These are phyloP conservation scores for Coregonus sp. DNA, from an alignment of 2,797 vertebrate species.

Conservation along the genomic window DNA sequence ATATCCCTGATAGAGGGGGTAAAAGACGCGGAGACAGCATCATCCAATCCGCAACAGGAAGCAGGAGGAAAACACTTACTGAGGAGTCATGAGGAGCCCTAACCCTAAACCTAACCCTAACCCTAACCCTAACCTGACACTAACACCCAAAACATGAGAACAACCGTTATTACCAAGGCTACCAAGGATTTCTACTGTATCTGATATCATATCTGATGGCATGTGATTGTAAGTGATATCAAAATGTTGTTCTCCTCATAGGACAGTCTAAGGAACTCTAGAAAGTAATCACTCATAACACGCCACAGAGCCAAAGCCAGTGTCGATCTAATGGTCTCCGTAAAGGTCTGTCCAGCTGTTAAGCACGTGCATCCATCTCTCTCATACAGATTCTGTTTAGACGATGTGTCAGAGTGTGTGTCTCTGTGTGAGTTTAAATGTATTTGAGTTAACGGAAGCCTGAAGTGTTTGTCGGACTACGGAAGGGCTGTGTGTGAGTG, in stretches of 20 bases:
- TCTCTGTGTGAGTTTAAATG: neutral
- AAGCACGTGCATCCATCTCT: conserved; percentile 41
- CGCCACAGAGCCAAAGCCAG: conserved; percentile 22
- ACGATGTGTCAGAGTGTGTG: conserved; percentile 34
- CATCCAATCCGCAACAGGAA: conserved; percentile 71
- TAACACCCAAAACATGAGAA: neutral
- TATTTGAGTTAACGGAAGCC: neutral
- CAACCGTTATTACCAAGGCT: neutral
- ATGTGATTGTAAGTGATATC: conserved; percentile 3
- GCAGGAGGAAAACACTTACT: conserved; percentile 55
- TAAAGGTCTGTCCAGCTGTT: conserved; percentile 35
- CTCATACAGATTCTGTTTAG: conserved; percentile 41
- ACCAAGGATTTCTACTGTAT: neutral
- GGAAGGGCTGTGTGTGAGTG: too few species aligned
- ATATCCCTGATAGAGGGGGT: conserved; percentile 58
- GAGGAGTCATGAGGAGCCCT: conserved; percentile 40
- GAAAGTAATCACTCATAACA: conserved; percentile 13
- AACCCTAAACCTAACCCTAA: conserved; percentile 8
- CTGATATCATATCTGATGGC: neutral
- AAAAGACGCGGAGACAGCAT: conserved; percentile 45
- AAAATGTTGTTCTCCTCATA: neutral
- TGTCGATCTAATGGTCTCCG: conserved; percentile 28
- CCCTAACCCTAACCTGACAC: conserved; percentile 23
- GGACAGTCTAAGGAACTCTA: neutral
- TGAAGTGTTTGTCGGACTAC: conserved; percentile 6